Evolutionary conservation across 2,888 invertebrate genomes (phyloP).

Genomic region (Coenonympha glycerion): DNA sequence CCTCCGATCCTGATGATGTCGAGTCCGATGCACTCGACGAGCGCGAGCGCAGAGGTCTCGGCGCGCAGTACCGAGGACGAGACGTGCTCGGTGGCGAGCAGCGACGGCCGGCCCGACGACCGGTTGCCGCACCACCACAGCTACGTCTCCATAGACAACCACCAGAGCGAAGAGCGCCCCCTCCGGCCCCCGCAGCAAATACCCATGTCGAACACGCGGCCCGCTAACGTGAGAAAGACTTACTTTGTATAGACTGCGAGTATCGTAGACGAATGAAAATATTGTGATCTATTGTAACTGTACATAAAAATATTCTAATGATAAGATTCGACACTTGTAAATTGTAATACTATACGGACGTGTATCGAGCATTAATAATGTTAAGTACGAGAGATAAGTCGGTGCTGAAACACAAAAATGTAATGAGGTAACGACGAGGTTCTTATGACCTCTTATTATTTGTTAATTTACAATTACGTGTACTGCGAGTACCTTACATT

Average conservation of each 20-base stretch:
- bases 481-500: conserved; percentile 45
- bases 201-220: conserved; percentile 66
- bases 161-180: conserved; percentile 69
- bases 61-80: conserved; percentile 79
- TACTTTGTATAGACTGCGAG: conserved; percentile 69
- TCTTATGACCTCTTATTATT: conserved; percentile 27
- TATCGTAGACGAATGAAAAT: no score
- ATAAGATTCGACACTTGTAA: conserved; percentile 23
- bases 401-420: conserved; percentile 33
- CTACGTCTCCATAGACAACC: conserved; percentile 74
- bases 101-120: conserved; percentile 74
- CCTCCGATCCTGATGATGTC: conserved; percentile 76
- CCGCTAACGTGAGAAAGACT: conserved; percentile 66
- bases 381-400: conserved; percentile 26
- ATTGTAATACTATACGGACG: conserved; percentile 19
- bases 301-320: conserved; percentile 21
- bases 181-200: conserved; percentile 69
- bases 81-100: conserved; percentile 75
- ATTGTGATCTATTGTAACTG: conserved; percentile 30
- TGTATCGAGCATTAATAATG: conserved; percentile 13
- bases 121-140: conserved; percentile 75
- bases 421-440: conserved; percentile 22
- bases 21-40: conserved; percentile 78
- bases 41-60: conserved; percentile 77
- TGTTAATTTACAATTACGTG: conserved; percentile 28